Conservation (phyloP, 2,797 vertebrate species). For the Anisognathus igniventris region DNA sequence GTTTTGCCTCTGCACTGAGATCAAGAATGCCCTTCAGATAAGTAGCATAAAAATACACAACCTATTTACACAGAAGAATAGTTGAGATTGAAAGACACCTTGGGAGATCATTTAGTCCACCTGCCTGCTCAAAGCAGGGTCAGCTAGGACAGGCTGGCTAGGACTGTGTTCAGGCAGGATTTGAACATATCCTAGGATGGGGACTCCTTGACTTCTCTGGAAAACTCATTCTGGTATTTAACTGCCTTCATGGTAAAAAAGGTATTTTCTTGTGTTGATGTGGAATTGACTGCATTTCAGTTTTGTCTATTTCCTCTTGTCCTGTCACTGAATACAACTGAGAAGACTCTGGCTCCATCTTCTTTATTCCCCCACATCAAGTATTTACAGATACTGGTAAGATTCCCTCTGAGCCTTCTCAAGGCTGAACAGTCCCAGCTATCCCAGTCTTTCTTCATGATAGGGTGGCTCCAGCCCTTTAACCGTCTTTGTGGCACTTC, state of each 20-base stretch:
- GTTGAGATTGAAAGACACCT: not conserved
- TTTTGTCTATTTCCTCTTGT: not conserved
- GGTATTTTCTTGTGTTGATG: not conserved
- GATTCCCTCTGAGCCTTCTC: not conserved
- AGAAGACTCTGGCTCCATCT: not conserved
- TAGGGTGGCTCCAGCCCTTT: not conserved
- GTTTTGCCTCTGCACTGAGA: not conserved
- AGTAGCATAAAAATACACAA: not conserved
- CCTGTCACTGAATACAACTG: not conserved
- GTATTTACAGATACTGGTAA: not conserved
- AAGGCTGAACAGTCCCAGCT: not conserved
- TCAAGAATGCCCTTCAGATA: not conserved
- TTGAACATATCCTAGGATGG: not conserved
- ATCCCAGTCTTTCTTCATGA: not conserved
- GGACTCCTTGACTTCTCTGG: not conserved
- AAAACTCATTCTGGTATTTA: not conserved
- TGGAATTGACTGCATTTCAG: not conserved
- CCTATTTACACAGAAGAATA: not conserved
- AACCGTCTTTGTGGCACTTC: not conserved
- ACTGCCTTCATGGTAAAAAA: not conserved
- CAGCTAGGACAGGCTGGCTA: not conserved
- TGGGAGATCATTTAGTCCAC: not conserved
- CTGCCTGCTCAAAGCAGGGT: not conserved
- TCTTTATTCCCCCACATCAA: not conserved
- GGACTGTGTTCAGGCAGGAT: not conserved